phyloP scores from a whole-genome alignment of 2,113 vertebrate species.

The Chaetodon auriga region DNA sequence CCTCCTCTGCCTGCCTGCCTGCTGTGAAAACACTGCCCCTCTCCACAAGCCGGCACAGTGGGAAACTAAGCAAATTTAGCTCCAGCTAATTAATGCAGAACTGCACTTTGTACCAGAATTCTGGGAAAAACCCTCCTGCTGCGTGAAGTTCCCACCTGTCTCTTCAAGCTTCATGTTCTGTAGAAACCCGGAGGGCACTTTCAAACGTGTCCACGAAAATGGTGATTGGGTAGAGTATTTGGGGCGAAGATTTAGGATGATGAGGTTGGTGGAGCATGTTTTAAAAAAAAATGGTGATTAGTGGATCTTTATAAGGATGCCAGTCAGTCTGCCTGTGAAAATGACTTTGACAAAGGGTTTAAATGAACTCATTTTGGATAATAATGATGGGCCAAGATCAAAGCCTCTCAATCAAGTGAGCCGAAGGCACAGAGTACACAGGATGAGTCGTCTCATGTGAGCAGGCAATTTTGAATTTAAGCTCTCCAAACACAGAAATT shows the following conservation, averaged over 20 bases:
- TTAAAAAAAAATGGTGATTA: slow-evolving; percentile 22
- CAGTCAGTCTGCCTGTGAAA: slow-evolving; percentile 44
- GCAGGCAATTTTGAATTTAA: slow-evolving; percentile 35
- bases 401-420: slow-evolving; percentile 57
- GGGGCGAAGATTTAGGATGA: neutral
- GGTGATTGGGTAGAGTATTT: slow-evolving; percentile 14
- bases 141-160: slow-evolving; percentile 39
- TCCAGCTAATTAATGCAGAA: slow-evolving; percentile 61
- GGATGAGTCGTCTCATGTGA: slow-evolving; percentile 20
- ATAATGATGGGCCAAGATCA: slow-evolving; percentile 53
- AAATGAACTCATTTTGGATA: slow-evolving; percentile 54
- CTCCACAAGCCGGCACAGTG: slow-evolving; percentile 21
- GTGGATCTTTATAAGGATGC: slow-evolving; percentile 34
- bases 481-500: slow-evolving; percentile 43
- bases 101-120: slow-evolving; percentile 43
- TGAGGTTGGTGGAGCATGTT: neutral
- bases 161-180: slow-evolving; percentile 15
- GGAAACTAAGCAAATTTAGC: slow-evolving; percentile 51
- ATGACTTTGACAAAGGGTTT: slow-evolving; percentile 57
- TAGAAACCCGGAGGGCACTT: neutral
- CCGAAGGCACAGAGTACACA: slow-evolving; percentile 21
- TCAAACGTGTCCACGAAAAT: slow-evolving; percentile 22
- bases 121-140: slow-evolving; percentile 21
- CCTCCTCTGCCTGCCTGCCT: slow-evolving; percentile 20
- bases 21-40: slow-evolving; percentile 43